These are phyloP conservation scores for Stratiolaelaps scimitus DNA, from an alignment of 1,140 invertebrate genomes.

Conservation along the genomic window DNA sequence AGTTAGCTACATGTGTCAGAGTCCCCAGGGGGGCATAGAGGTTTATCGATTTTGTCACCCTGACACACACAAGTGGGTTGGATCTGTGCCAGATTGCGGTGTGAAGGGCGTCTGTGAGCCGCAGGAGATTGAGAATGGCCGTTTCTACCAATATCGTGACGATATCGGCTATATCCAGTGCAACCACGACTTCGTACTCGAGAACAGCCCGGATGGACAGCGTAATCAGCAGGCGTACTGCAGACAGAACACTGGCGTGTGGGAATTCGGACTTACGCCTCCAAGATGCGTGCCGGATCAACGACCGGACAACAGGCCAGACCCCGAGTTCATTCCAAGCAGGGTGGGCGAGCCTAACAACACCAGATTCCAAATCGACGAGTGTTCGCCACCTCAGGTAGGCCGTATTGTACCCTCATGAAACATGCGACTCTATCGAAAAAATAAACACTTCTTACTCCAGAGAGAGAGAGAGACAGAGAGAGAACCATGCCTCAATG, in stretches of 20 bases:
- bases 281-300: background rate
- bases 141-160: conserved; percentile 4
- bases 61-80: background rate
- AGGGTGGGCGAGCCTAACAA: background rate
- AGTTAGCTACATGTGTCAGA: background rate
- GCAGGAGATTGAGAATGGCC: conserved; percentile 5
- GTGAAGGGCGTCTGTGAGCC: conserved; percentile 7
- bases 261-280: background rate
- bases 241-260: background rate
- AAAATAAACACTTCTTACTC: no score
- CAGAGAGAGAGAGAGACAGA: no score
- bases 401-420: no score
- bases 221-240: background rate
- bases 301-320: background rate
- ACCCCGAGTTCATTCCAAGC: background rate
- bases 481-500: no score
- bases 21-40: background rate
- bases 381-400: conserved; percentile 4
- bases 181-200: background rate
- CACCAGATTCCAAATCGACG: background rate
- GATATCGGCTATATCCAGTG: conserved; percentile 1
- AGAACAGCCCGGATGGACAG: background rate
- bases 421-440: no score
- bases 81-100: background rate
- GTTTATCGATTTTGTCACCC: no score